Base-by-base conservation (phyloP, 2,797 vertebrate species). In the Cephalopachus bancanus region DNA sequence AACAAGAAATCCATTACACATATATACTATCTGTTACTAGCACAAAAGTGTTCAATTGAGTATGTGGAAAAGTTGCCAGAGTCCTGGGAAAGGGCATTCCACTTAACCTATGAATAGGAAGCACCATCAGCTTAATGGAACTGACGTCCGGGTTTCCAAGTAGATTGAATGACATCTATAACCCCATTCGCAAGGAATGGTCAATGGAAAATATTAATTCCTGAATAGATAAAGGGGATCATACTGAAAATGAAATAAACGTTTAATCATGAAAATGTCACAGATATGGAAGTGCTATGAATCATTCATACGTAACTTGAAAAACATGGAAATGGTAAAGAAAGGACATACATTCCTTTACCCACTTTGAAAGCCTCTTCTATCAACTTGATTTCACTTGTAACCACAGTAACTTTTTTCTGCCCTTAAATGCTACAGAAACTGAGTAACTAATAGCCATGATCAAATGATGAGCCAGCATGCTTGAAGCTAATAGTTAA, bases 231-330 rank as follows among this genome's bases (percentile, higher is more conserved):
- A 44, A 96, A 91, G 83, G 85, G 87, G 97, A 97, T 87, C 91
- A 91, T 98, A 98, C 97, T 98, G 98, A 98, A 98, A 98, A 98
- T 98, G 98, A 98, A 98, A 98, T 98, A 98, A 98, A 98, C 93
- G 98, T 98, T 97, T 98, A 97, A 97, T 98, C 98, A 98, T 98
- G 97, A 98, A 98, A 97, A 97, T 98, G 95, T 98, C 98, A 98
- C 55, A 94, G 85, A 96, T 74, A 59, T 85, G 97, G 90, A 98
- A 98, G 78, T 86, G 49, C 53, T 93, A 98, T 98, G 98, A 98
- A 98, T 98, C 98, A 98, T 98, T 98, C 80, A 97, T 96, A 93
- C 78, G 91, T 87, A 93, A 98, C 96, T 98, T 98, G 89, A 98
- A 97, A 44, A 44, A 7, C 44, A 44, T 44, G 90, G 97, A 97